phyloP scores from a whole-genome alignment of 2,888 invertebrate genomes.

The Lasius platythorax region DNA sequence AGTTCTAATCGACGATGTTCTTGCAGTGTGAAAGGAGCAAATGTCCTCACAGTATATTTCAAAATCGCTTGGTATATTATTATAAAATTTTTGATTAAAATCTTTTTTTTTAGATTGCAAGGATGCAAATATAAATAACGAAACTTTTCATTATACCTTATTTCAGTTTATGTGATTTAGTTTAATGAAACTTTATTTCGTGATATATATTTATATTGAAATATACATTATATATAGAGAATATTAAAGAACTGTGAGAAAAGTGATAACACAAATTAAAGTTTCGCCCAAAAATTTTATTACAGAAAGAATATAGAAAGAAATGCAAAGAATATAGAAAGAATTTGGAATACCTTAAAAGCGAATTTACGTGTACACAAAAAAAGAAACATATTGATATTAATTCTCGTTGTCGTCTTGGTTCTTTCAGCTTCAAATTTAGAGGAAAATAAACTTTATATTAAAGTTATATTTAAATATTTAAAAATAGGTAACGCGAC shows the following conservation, averaged over 20 bases:
- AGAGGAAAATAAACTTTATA: background rate
- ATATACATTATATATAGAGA: background rate
- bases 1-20: conserved; percentile 26
- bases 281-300: background rate
- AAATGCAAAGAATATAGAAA: conserved; percentile 8
- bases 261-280: background rate
- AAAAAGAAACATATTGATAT: background rate
- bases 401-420: background rate
- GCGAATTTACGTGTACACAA: background rate
- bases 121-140: background rate
- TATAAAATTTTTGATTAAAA: background rate
- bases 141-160: background rate
- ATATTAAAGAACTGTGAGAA: background rate
- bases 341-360: background rate
- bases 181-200: background rate
- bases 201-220: background rate
- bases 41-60: background rate
- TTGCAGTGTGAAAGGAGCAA: conserved; percentile 21
- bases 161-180: background rate
- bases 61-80: conserved; percentile 33
- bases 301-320: background rate
- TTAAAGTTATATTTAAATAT: conserved; percentile 12
- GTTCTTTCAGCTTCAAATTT: background rate
- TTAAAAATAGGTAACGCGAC: background rate
- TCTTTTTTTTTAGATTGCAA: background rate